Evolutionary conservation across 1,140 invertebrate species (phyloP), one percentile per base, ranked within the genome.

Genomic region (Bombus breviceps): DNA sequence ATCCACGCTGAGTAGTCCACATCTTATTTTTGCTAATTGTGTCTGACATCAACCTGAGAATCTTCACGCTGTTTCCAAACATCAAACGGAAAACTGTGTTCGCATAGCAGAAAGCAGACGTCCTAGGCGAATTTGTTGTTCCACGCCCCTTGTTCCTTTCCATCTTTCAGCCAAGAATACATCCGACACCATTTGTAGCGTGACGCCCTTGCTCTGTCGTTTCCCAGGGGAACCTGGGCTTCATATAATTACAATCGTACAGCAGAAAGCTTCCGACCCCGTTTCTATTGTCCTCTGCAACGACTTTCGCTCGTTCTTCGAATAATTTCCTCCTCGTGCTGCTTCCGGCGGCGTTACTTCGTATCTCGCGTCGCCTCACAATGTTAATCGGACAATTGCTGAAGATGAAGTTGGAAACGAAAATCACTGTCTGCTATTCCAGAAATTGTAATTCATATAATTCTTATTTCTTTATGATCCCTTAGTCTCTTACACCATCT

Each of bases 181-280:
- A 39, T 22, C 62, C 22, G 74, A 41, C 82, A 15, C 53, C 37
- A 43, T 80, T 85, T 47, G 83, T 41, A 47, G 1, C 41, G 39
- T 28, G 32, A 32, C n/a, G 57, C 43, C 25, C 43, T 66, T 8
- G 34, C 66, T 57, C 64, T 12, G 47, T 47, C 4, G 37, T 37
- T 62, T 59, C 75, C 25, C 32, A 39, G 41, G 37, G 39, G 53
- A 37, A 32, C 25, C 39, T 4, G 34, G 25, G 64, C 43, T 66
- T 83, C 43, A 57, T 71, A 83, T 89, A 89, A 89, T 89, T 89
- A 83, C 88, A 86, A 83, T 41, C 41, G 68, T 66, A 77, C 68
- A 53, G 32, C 32, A 25, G 75, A 57, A n/a, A 71, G 53, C 68
- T 71, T 53, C 68, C 76, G 32, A 32, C 15, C 28, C 12, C 25